Evolutionary conservation across 1,140 invertebrate genomes (phyloP), one percentile per base, ranked within the genome.

Genomic region (Caenorhabditis brenneri): DNA sequence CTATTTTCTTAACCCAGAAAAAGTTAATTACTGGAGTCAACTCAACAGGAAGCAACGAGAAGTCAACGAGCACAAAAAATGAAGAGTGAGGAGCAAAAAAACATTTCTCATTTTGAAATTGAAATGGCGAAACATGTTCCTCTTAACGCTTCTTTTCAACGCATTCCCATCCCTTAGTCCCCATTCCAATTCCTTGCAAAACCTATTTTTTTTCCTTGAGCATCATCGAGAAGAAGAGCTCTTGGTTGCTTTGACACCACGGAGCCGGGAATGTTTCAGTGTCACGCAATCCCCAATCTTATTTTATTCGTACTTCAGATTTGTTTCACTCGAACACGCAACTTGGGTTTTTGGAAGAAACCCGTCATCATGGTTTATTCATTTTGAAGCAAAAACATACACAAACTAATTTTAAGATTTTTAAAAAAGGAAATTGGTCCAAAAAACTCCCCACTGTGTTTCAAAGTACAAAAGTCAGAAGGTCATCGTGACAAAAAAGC

Each of bases 251-350:
- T 22, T 24, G 19, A 12, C 65, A 46, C 36, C 58, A 22, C 6
- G 6, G 12, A 74, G 65, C 22, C 29, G 29, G 36, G 15, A 74
- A 74, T 74, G 65, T 42, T 74, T 74, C 65, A 42, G 2, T 31
- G 65, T 74, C 65, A 74, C 65, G 65, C 65, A 46, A 74, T 74
- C 65, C 19, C 10, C 36, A 74, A 42, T 74, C 65, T 6, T 42
- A 74, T 74, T 36, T 19, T 39, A 19, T 33, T 4, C 36, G 16
- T 74, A 74, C 31, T 74, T 42, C 36, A 74, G 65, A 74, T 74
- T 74, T 74, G 36, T 74, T 74, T 74, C 33, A 42, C 65, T 74
- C 10, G 65, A 74, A 74, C 65, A 74, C 65, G 65, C 65, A 74
- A 65, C 27, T 29, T 58, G 6, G 7, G n/a, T 42, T 31, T 10